Conservation (phyloP, 2,113 vertebrate genomes). For the Tachysurus fulvidraco region DNA sequence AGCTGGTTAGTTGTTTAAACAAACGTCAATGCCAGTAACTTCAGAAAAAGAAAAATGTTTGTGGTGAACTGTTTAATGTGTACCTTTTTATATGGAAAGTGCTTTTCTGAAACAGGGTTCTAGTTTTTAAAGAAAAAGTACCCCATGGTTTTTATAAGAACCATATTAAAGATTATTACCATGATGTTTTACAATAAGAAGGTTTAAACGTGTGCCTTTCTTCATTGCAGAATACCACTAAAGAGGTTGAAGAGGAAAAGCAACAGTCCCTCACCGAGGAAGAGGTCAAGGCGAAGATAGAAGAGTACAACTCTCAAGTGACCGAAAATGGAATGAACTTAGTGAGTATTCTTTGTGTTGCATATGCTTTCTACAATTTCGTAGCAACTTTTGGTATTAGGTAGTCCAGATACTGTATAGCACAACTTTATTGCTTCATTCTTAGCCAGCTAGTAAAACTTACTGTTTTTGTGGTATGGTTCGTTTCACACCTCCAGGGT, state of each 20-base stretch:
- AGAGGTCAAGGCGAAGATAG: constrained; percentile 84
- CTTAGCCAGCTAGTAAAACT: not conserved
- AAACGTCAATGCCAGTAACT: not conserved
- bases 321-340: constrained; percentile 90
- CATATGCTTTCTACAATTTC: not conserved
- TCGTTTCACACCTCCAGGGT: no score
- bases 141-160: not conserved
- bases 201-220: constrained; percentile 6
- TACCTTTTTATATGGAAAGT: not conserved
- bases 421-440: not conserved
- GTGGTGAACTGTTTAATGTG: not conserved
- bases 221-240: constrained; percentile 74
- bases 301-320: constrained; percentile 84
- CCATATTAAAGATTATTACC: not conserved
- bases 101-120: not conserved
- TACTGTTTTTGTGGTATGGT: no score
- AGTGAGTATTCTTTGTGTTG: constrained; percentile 68
- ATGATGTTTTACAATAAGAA: not conserved
- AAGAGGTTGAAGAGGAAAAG: constrained; percentile 73
- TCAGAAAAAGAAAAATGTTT: not conserved
- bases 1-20: not conserved
- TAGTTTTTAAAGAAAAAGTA: not conserved
- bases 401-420: not conserved
- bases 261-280: constrained; percentile 71
- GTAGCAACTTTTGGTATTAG: not conserved